Evolutionary conservation across 2,113 vertebrate genomes (phyloP).

Genomic region (Rousettus leschenaultii): DNA sequence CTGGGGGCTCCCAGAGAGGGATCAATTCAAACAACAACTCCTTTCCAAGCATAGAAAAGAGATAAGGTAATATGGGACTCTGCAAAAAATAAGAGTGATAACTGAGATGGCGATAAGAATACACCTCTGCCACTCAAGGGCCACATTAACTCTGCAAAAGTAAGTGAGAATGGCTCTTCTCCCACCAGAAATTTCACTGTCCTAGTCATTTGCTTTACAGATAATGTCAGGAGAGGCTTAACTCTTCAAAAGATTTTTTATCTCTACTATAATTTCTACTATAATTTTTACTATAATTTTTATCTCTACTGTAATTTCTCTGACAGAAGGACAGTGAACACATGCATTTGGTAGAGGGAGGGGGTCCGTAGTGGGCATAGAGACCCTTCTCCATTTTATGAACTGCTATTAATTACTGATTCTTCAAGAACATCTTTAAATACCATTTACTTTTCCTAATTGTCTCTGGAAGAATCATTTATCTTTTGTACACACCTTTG

Average conservation of each 20-base stretch:
- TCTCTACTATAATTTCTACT: too few species aligned
- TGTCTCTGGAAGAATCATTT: background rate
- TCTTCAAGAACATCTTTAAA: background rate
- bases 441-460: background rate
- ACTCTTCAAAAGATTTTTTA: background rate
- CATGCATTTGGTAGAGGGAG: background rate
- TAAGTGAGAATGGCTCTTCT: background rate
- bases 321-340: background rate
- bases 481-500: background rate
- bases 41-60: background rate
- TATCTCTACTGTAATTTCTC: background rate
- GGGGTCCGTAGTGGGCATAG: too few species aligned
- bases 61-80: background rate
- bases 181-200: background rate
- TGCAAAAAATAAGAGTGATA: background rate
- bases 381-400: background rate
- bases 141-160: background rate
- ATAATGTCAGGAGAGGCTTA: background rate
- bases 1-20: background rate
- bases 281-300: too few species aligned
- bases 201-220: background rate
- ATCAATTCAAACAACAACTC: background rate
- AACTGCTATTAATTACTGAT: background rate
- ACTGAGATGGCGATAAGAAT: background rate
- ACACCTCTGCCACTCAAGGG: background rate